Evolutionary conservation across 2,113 vertebrate species (phyloP), one percentile per base, ranked within the genome.

Genomic region (Microcebus griseorufus): DNA sequence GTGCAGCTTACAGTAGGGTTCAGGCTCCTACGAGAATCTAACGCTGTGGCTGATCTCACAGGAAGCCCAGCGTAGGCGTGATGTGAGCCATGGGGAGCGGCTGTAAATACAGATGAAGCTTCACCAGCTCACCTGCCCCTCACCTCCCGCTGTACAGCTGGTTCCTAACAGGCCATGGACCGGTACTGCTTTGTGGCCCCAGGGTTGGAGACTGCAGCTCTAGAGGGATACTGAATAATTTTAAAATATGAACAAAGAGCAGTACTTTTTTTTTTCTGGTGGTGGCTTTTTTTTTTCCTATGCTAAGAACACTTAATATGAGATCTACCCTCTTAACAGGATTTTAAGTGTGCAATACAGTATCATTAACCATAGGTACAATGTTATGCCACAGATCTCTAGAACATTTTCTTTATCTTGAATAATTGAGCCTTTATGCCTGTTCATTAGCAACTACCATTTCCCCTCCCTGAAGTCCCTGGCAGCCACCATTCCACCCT

Each of bases 311-410:
- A 27, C n/a, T 69, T 32, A 18, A 64, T 11, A 0, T 0, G 6
- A 8, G 32, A 75, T 48, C 45, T 14, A 20, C 65, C 34, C 20
- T 37, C 12, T 22, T 34, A 48, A 70, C 48, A 8, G 67, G 13
- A 23, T n/a, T 37, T n/a, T 85, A 70, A 34, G 42, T 17, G 39
- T 23, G 17, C 4, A 0, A 1, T 1, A 3, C 11, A 0, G 17
- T 0, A 12, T 3, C 20, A 39, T 27, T 9, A 13, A 16, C 67
- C 6, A 2, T 4, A 29, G 51, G 29, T 11, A 12, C 60, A 0
- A 5, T 2, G n/a, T 10, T 16, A 9, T 3, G 3, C 7, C 0
- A 8, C 51, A 42, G 51, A 55, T 48, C 62, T 80, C 85, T 25
- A 9, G 51, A 42, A 42, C 67, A 12, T 22, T 18, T 23, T 11